Evolutionary conservation across 2,113 vertebrate species (phyloP), one percentile per base, ranked within the genome.

Genomic region (Platichthys stellatus): DNA sequence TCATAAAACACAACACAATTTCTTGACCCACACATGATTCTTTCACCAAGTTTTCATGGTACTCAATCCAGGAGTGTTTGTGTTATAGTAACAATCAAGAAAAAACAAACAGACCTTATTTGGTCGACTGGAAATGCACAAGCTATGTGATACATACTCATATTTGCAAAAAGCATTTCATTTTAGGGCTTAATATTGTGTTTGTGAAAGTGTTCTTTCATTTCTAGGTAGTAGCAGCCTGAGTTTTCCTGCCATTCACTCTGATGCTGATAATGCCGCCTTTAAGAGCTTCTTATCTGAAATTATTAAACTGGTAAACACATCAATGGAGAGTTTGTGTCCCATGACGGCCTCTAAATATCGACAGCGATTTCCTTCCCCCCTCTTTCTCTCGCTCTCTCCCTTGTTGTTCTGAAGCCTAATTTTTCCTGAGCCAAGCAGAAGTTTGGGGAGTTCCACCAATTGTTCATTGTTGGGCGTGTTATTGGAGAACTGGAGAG

Each of bases 381-480:
- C 51, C 4, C 51, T 51, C 51, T 54, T 15, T 18, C 40, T 21
- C 63, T 6, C 35, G 12, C 38, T 40, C 12, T 28, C 8, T 18
- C 0, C 10, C 53, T 82, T 57, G 89, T 89, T 91, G 84, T 90
- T 80, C 63, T 69, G 60, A 78, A 65, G 23, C 66, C 49, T 75
- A 62, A 75, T 54, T 45, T 31, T 6, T 49, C 15, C 20, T 49
- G 31, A 14, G 72, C 64, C 70, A 63, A 58, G 61, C 21, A 67
- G 60, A 67, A 54, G 74, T 84, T 40, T 1, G 54, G 54, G 77
- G 78, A 89, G 72, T 93, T 93, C 90, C 85, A 85, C 80, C 86
- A 88, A 90, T 91, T 92, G 91, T 93, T 86, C 65, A n/a, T 63
- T 69, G 60, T 58, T 71, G 59, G 63, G 2, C 17, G 43, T 45